Conservation (phyloP, 2,113 vertebrate genomes). For the Aphelocoma coerulescens region DNA sequence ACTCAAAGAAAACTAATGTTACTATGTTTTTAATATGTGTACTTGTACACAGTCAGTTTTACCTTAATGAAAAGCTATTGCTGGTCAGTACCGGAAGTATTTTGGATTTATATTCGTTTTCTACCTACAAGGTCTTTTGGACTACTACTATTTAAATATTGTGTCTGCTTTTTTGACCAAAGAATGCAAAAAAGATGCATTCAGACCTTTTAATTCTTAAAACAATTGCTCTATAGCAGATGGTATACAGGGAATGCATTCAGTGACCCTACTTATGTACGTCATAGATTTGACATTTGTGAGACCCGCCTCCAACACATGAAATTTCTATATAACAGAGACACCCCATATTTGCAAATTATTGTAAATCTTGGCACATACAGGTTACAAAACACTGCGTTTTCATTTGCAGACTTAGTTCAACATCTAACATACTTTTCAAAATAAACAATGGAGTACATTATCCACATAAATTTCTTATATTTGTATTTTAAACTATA, state of each 20-base stretch:
- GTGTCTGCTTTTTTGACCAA: neutral
- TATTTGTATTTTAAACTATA: neutral
- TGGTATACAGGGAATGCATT: neutral
- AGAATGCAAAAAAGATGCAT: neutral
- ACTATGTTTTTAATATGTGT: neutral
- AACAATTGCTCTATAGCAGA: neutral
- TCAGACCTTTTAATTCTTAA: neutral
- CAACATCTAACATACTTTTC: neutral
- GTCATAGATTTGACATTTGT: neutral
- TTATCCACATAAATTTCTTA: neutral
- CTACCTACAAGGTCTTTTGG: neutral
- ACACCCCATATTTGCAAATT: neutral
- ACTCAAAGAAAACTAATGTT: neutral
- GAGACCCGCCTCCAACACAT: neutral
- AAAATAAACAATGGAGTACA: neutral
- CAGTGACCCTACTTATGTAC: neutral
- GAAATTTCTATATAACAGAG: neutral
- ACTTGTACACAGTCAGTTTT: neutral
- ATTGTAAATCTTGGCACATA: neutral
- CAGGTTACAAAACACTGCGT: neutral
- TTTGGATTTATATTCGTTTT: neutral
- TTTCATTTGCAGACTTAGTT: neutral
- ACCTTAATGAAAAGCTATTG: neutral
- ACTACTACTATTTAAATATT: neutral
- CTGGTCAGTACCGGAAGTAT: neutral